phyloP scores from a whole-genome alignment of 2,797 vertebrate species.

The Centropyge bicolor region DNA sequence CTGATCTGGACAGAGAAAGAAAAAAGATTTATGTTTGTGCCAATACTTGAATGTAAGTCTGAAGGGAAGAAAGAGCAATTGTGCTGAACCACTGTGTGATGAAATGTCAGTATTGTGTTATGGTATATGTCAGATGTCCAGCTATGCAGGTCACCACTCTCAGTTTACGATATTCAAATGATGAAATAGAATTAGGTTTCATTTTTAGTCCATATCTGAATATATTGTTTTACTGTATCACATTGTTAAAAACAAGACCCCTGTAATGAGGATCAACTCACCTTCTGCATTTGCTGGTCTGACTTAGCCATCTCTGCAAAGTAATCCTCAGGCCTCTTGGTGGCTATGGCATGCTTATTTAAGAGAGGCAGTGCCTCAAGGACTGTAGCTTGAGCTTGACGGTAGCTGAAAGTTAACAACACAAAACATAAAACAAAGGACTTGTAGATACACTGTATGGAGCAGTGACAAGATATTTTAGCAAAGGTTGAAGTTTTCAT shows the following conservation, averaged over 20 bases:
- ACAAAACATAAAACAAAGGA: background rate
- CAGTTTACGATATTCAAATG: background rate
- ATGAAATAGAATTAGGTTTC: background rate
- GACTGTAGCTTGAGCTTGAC: slow-evolving; percentile 94
- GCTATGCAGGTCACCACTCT: background rate
- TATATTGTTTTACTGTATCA: background rate
- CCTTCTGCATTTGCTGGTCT: slow-evolving; percentile 99
- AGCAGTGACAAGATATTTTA: background rate
- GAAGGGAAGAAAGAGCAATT: background rate
- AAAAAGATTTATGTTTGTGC: background rate
- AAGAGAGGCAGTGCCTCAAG: slow-evolving; percentile 91
- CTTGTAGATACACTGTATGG: no score
- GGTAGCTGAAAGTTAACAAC: slow-evolving; percentile 85
- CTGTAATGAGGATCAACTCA: slow-evolving; percentile 51
- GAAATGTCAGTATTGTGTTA: no score
- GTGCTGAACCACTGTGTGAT: background rate
- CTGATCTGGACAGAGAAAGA: slow-evolving; percentile 87
- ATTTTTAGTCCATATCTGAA: background rate
- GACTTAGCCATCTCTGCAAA: slow-evolving; percentile 99
- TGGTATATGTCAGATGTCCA: background rate
- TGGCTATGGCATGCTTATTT: slow-evolving; percentile 86
- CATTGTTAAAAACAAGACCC: background rate
- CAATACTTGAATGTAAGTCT: background rate
- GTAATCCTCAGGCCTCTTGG: slow-evolving; percentile 95
- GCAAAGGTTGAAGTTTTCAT: background rate